Conservation (phyloP, 1,140 invertebrate species). For the Drosophila nigromelanica region DNA sequence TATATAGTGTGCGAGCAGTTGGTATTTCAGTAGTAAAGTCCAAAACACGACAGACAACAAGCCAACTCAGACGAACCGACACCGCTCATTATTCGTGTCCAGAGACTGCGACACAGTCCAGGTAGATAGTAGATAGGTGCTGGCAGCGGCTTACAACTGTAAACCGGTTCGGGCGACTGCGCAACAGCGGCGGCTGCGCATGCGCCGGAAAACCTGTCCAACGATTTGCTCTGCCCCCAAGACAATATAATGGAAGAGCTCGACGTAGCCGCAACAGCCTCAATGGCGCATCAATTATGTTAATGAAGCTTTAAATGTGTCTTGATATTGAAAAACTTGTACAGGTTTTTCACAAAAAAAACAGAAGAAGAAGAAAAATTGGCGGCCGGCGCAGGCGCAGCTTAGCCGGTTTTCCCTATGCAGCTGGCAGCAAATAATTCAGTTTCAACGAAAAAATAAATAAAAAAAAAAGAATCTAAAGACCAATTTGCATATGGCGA, state of each 20-base stretch:
- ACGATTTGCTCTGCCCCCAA: constrained; percentile 67
- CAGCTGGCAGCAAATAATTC: constrained; percentile 40
- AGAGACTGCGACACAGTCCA: not conserved
- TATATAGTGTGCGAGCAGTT: constrained; percentile 44
- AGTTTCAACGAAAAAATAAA: constrained; percentile 26
- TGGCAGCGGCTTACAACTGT: constrained; percentile 21
- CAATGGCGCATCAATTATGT: constrained; percentile 82
- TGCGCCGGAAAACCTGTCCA: constrained; percentile 74
- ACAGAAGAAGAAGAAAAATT: constrained; percentile 16
- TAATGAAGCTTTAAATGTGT: constrained; percentile 77
- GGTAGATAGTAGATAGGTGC: constrained; percentile 6
- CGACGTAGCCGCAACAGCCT: constrained; percentile 35
- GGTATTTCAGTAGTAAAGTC: constrained; percentile 1
- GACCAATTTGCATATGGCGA: constrained; percentile 68
- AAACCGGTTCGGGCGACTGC: constrained; percentile 59
- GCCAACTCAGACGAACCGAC: constrained; percentile 14
- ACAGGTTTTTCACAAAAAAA: constrained; percentile 29
- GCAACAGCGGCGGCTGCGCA: constrained; percentile 22
- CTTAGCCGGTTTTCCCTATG: constrained; percentile 62
- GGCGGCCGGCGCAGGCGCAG: constrained; percentile 41
- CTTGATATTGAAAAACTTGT: constrained; percentile 71
- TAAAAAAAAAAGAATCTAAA: constrained; percentile 44
- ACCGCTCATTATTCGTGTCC: constrained; percentile 23
- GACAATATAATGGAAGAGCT: constrained; percentile 64
- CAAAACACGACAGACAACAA: constrained; percentile 15